These are phyloP conservation scores for Picus viridis DNA, from an alignment of 2,797 vertebrate genomes.

Conservation along the genomic window DNA sequence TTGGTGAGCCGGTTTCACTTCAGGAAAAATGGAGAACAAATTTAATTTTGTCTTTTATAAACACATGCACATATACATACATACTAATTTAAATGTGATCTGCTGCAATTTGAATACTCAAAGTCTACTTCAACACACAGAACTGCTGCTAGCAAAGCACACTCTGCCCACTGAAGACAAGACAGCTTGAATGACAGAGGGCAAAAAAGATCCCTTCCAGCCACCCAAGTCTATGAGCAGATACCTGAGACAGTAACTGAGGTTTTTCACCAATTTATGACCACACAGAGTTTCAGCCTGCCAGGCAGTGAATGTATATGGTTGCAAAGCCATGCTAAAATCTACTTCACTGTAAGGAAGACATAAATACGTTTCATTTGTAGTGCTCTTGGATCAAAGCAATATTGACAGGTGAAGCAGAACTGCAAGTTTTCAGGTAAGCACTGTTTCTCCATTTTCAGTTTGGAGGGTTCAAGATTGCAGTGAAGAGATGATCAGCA, in stretches of 20 bases:
- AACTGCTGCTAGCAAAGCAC: neutral
- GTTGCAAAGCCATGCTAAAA: neutral
- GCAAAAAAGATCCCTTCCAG: neutral
- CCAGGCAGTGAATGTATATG: neutral
- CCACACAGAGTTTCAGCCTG: neutral
- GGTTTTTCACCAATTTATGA: neutral
- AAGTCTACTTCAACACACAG: neutral
- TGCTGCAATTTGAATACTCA: conserved; percentile 27
- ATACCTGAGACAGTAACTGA: neutral
- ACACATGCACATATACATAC: neutral
- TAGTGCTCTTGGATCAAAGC: conserved; percentile 11
- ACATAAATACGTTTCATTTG: conserved; percentile 5
- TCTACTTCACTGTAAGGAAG: neutral
- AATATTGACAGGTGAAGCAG: conserved; percentile 22
- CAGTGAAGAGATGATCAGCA: neutral
- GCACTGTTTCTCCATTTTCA: conserved; percentile 37
- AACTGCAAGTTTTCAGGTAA: conserved; percentile 62
- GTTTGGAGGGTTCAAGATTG: conserved; percentile 16
- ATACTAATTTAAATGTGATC: conserved; percentile 23
- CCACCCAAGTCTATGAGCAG: neutral
- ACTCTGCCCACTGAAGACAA: neutral
- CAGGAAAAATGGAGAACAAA: conserved; percentile 5
- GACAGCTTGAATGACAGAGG: neutral
- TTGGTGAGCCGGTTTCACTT: neutral
- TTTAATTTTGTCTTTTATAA: conserved; percentile 21